Evolutionary conservation across 1,140 invertebrate genomes (phyloP), one percentile per base, ranked within the genome.

Genomic region (Phthorimaea operculella): DNA sequence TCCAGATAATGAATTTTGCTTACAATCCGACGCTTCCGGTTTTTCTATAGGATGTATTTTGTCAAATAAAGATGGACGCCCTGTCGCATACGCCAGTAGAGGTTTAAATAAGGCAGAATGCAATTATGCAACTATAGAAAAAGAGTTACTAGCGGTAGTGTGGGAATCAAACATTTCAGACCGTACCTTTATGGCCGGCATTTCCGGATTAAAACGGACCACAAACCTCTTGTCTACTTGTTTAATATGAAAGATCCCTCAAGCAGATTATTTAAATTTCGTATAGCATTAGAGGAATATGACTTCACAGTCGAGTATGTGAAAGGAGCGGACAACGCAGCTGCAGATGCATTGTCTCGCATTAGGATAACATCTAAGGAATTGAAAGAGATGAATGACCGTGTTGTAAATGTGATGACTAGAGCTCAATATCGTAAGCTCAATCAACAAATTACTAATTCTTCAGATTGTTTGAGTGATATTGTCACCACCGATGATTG

Each of bases 131-230:
- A 71, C 62, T 8, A 79, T 68, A 28, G 72, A 85, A 68, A 76
- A 81, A 58, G 86, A 89, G 78, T 66, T 86, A 50, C 59, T 89
- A 16, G 87, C 87, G 2, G 76, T 89, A 6, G 68, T 89, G 0
- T 86, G 76, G 75, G 70, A 11, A 62, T 77, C 1, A 70, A 80
- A 60, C 60, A 85, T 49, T 86, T 87, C 54, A 49, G 76, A 58
- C 64, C 76, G 16, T 87, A 70, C 58, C 54, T 86, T n/a, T 59
- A 66, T 36, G 68, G 64, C 14, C 66, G 18, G 7, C 58, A 75
- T 15, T 83, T 87, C 51, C 66, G 17, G 45, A 67, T 48, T 10
- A n/a, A 59, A 11, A 86, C 79, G 1, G 83, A 87, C 51, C 78
- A 86, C 49, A 66, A 65, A 45, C 65, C 74, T 1, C 59, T 85